phyloP scores from a whole-genome alignment of 2,888 invertebrate species.

The Schizotus pectinicornis region DNA sequence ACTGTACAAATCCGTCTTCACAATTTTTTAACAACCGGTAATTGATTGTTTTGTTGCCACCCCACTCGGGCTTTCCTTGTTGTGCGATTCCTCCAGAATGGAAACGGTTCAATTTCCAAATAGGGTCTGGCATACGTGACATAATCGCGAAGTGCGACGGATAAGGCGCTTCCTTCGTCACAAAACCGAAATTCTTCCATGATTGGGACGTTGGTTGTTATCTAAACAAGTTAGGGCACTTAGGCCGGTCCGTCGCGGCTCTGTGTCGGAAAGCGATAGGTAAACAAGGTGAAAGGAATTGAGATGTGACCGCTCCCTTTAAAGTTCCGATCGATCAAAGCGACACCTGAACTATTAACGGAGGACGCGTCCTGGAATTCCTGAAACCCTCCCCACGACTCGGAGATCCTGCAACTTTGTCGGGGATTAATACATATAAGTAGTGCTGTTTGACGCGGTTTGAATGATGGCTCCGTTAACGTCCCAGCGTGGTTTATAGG shows the following conservation, averaged over 20 bases:
- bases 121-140: conserved; percentile 14
- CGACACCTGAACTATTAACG: conserved; percentile 38
- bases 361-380: not conserved
- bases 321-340: conserved; percentile 45
- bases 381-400: conserved; percentile 15
- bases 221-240: conserved; percentile 56
- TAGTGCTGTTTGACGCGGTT: conserved; percentile 14
- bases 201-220: conserved; percentile 40
- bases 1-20: conserved; percentile 34
- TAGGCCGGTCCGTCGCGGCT: conserved; percentile 43
- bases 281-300: conserved; percentile 48
- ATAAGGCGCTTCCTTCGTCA: not conserved
- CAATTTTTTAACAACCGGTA: conserved; percentile 32
- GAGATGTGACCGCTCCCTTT: conserved; percentile 50
- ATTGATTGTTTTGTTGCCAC: conserved; percentile 39
- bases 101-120: no score
- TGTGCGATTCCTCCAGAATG: no score
- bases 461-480: conserved; percentile 27
- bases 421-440: conserved; percentile 8
- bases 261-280: conserved; percentile 45
- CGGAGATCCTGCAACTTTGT: conserved; percentile 22
- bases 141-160: conserved; percentile 6
- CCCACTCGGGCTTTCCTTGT: conserved; percentile 7
- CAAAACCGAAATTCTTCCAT: conserved; percentile 25
- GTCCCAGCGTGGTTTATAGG: conserved; percentile 25